Evolutionary conservation across 2,113 vertebrate genomes (phyloP), one percentile per base, ranked within the genome.

Genomic region (Nettapus auritus): DNA sequence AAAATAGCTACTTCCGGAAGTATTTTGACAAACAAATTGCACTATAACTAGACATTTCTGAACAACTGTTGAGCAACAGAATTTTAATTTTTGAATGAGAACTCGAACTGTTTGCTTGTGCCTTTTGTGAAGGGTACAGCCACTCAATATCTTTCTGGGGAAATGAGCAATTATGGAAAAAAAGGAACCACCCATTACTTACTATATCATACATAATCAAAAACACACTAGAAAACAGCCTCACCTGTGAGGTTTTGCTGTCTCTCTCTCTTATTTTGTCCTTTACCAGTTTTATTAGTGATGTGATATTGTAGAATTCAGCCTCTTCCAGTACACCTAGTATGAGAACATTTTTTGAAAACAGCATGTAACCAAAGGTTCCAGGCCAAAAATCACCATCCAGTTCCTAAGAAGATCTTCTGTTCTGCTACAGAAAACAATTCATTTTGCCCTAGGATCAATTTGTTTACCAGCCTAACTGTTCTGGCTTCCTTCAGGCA

Each of bases 251-350:
- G 34, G 98, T 99, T 98, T 98, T 99, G 97, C 99, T 99, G 96
- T 99, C 99, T 89, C 99, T 98, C 94, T 99, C 99, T 98, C 99
- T 98, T 97, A 99, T 99, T 98, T 98, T 99, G 97, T 99, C 99
- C 97, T 99, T 99, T 96, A 99, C 98, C 59, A 99, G 98, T 96
- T 99, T 99, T 97, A 99, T 99, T 98, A 99, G 97, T 73, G 99
- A 99, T 96, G 99, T 99, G 98, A 99, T 99, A 97, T 99, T 99
- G 97, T 99, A 99, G 97, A 99, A 99, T 94, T 99, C 99, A 1
- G 99, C 99, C 98, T 99, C 99, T 95, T 99, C 99, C 88, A 99
- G 97, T 64, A 99, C 99, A 81, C 99, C 99, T 99, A 75, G 63
- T 68, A 91, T 4, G 25, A 95, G 64, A 94, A 91, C 13, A 80